phyloP scores from a whole-genome alignment of 2,888 invertebrate genomes.

The Steinernema scapterisci region DNA sequence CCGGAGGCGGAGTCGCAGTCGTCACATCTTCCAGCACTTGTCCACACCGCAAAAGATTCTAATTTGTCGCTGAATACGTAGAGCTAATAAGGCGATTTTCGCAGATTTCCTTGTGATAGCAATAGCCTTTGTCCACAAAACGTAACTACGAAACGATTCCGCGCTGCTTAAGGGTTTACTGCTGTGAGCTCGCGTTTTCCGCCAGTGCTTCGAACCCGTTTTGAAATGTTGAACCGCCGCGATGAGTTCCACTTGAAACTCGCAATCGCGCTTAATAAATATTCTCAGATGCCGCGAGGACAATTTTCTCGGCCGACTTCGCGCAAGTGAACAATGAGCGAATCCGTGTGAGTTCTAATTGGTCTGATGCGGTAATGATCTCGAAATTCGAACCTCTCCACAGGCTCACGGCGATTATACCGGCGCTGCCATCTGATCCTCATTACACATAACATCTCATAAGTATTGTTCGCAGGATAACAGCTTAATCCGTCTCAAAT shows the following conservation, averaged over 20 bases:
- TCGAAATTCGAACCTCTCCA: constrained; percentile 23
- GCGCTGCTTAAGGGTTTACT: no score
- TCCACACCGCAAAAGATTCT: neutral
- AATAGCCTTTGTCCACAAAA: no score
- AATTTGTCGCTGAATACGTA: constrained; percentile 13
- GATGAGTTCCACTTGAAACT: no score
- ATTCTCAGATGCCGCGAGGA: no score
- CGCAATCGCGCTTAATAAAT: no score
- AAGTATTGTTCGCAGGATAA: constrained; percentile 32
- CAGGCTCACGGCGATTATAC: constrained; percentile 29
- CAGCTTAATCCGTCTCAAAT: constrained; percentile 33
- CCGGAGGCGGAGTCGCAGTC: neutral
- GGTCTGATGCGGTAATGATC: constrained; percentile 28
- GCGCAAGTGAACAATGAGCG: neutral
- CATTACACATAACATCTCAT: constrained; percentile 33
- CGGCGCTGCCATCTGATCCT: constrained; percentile 28
- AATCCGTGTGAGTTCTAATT: neutral
- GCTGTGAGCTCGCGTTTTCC: no score
- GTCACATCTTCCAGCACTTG: neutral
- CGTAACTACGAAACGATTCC: no score
- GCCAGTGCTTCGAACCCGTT: no score
- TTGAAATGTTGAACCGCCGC: no score
- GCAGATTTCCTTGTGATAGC: neutral
- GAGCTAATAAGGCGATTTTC: constrained; percentile 17
- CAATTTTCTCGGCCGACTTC: no score